A percentile compares a stretch with the other conserved stretches of the same genome.
Conservation (phyloP, 2,113 vertebrate species). For the Sminthopsis crassicaudata region DNA sequence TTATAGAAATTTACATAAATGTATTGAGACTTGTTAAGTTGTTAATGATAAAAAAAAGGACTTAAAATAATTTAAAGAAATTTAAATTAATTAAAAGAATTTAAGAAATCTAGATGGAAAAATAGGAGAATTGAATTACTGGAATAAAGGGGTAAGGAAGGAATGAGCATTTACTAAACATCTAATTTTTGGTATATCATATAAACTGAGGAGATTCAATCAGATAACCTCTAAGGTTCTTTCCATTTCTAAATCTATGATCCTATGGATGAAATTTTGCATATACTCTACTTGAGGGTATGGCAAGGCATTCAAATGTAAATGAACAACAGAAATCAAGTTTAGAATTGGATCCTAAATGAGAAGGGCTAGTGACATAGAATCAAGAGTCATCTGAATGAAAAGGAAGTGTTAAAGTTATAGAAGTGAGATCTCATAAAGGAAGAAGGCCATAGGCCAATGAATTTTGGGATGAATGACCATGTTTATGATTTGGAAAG, state of each 20-base stretch:
- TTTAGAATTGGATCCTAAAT: conserved; percentile 48
- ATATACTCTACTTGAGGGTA: background rate
- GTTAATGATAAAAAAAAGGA: background rate
- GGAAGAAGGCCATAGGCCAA: background rate
- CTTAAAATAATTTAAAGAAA: too few relatives aligned
- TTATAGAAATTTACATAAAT: background rate
- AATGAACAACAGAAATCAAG: background rate
- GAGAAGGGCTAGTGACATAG: background rate
- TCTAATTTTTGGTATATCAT: background rate
- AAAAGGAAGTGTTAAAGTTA: background rate
- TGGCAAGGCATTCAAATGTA: background rate
- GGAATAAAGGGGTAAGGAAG: background rate
- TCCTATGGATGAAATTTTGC: background rate
- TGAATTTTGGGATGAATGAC: background rate
- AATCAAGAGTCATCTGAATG: background rate
- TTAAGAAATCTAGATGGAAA: background rate
- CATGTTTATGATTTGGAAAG: too few relatives aligned
- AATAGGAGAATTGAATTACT: background rate
- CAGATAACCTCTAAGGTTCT: background rate
- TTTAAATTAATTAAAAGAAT: too few relatives aligned
- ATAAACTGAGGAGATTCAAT: background rate
- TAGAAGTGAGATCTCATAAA: background rate
- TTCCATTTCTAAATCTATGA: background rate
- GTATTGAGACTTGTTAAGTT: too few relatives aligned
- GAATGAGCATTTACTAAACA: background rate